Evolutionary conservation across 2,888 invertebrate genomes (phyloP).

Genomic region (Rhingia campestris): DNA sequence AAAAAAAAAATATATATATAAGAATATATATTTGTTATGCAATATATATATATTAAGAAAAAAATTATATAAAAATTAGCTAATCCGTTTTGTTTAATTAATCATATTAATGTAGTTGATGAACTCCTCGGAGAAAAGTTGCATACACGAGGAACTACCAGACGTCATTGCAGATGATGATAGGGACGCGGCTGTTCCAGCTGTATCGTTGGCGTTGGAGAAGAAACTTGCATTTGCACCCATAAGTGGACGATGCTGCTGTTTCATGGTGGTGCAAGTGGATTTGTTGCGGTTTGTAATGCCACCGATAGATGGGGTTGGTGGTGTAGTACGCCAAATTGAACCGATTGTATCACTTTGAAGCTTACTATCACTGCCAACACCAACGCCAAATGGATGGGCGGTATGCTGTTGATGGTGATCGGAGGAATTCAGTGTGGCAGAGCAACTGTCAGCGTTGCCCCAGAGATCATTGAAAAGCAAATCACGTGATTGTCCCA

Average conservation of each 20-base stretch:
- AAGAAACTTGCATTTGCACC: constrained; percentile 70
- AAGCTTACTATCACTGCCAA: constrained; percentile 55
- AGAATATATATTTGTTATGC: too few relatives aligned
- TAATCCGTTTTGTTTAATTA: constrained; percentile 81
- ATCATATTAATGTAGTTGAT: constrained; percentile 86
- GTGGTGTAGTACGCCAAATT: constrained; percentile 74
- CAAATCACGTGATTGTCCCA: constrained; percentile 75
- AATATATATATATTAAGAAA: constrained; percentile 11
- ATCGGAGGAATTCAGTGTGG: constrained; percentile 68
- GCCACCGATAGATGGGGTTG: constrained; percentile 26
- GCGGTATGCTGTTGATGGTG: constrained; percentile 60
- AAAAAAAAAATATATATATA: constrained; percentile 23
- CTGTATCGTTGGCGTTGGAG: constrained; percentile 57
- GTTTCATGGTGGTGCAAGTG: constrained; percentile 64
- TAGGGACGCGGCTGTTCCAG: constrained; percentile 32
- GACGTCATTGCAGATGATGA: constrained; percentile 56
- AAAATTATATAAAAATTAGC: constrained; percentile 70
- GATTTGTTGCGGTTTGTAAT: constrained; percentile 51
- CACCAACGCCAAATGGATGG: constrained; percentile 52
- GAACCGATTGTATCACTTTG: constrained; percentile 72
- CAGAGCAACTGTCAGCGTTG: constrained; percentile 75
- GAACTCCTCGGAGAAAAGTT: constrained; percentile 86
- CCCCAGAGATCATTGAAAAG: constrained; percentile 82
- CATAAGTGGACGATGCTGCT: constrained; percentile 53
- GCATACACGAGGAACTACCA: constrained; percentile 84